phyloP scores from a whole-genome alignment of 2,888 invertebrate genomes.

The Xestia rhomboidea region DNA sequence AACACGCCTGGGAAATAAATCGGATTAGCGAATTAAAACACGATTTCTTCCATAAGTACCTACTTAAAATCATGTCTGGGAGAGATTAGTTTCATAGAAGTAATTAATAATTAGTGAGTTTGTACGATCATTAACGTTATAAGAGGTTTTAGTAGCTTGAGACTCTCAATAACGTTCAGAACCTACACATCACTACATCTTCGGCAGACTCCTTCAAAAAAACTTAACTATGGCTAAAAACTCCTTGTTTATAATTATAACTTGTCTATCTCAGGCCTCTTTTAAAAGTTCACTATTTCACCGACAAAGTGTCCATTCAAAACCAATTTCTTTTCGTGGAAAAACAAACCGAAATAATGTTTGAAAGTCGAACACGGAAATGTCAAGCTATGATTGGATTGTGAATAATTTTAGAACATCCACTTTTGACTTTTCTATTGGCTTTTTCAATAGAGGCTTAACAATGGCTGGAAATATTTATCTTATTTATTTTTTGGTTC shows the following conservation, averaged over 20 bases:
- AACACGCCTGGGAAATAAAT: neutral
- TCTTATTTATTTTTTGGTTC: neutral
- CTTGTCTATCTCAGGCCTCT: constrained; percentile 19
- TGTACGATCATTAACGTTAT: neutral
- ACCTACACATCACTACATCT: constrained; percentile 27
- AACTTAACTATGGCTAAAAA: constrained; percentile 24
- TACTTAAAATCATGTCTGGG: neutral
- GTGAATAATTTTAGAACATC: constrained; percentile 49
- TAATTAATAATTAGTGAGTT: neutral
- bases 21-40: neutral
- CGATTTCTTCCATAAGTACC: neutral
- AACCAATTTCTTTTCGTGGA: constrained; percentile 14
- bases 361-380: constrained; percentile 45
- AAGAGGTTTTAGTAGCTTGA: neutral
- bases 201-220: constrained; percentile 16
- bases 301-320: constrained; percentile 12
- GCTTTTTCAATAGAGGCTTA: neutral
- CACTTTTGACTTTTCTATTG: neutral
- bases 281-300: constrained; percentile 45
- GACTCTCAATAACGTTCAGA: neutral
- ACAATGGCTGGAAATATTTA: neutral
- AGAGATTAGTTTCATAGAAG: neutral
- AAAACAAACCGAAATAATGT: constrained; percentile 19
- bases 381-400: constrained; percentile 49
- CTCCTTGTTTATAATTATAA: constrained; percentile 48